Percentiles rank a stretch among this genome's conserved stretches.
Conservation (phyloP, 2,888 invertebrate species). For the Dione juno region DNA sequence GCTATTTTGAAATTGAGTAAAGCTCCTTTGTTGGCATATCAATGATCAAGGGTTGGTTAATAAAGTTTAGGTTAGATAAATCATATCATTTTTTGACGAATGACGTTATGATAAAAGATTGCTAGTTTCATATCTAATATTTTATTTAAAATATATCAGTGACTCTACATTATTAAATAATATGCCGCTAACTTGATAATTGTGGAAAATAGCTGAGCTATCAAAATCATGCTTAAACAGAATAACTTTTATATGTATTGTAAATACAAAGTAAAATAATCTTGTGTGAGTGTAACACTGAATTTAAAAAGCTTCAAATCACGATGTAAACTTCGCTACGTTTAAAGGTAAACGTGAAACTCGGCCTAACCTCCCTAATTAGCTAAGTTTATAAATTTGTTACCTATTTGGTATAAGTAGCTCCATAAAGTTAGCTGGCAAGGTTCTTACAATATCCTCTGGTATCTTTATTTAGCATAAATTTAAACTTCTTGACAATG, state of each 20-base stretch:
- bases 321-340: constrained; percentile 68
- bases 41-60: too few relatives aligned
- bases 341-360: constrained; percentile 72
- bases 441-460: constrained; percentile 55
- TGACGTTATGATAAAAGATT: too few relatives aligned
- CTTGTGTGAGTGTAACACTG: constrained; percentile 58
- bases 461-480: constrained; percentile 45
- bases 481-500: constrained; percentile 44
- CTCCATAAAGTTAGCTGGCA: constrained; percentile 56
- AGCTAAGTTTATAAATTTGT: constrained; percentile 79
- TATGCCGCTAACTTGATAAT: too few relatives aligned
- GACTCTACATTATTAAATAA: too few relatives aligned
- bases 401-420: constrained; percentile 79
- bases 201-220: too few relatives aligned
- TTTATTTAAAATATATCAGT: too few relatives aligned
- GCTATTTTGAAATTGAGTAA: not conserved
- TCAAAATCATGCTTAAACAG: too few relatives aligned
- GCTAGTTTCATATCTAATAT: too few relatives aligned
- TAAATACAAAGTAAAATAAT: too few relatives aligned
- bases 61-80: too few relatives aligned
- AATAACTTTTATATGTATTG: too few relatives aligned
- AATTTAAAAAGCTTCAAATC: constrained; percentile 70
- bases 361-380: constrained; percentile 69
- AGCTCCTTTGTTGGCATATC: constrained; percentile 1
- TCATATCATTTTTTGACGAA: too few relatives aligned